Evolutionary conservation across 2,888 invertebrate species (phyloP).

Genomic region (Amiota communis): DNA sequence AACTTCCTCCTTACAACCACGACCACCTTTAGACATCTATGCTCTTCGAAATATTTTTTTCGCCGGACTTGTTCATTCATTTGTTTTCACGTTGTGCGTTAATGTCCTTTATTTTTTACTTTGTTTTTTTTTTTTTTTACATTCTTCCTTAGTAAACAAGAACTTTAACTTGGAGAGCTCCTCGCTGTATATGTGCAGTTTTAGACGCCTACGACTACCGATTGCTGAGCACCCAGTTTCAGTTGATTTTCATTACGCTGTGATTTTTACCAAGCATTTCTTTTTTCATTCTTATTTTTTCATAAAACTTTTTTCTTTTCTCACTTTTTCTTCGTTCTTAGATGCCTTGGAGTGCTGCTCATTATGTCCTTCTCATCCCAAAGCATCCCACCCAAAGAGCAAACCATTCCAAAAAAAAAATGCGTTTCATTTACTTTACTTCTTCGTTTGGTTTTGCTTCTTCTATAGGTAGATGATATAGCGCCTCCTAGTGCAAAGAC

Average conservation of each 20-base stretch:
- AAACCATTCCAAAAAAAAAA: no score
- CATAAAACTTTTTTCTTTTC: conserved; percentile 11
- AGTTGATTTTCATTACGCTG: no score
- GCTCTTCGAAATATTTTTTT: conserved; percentile 48
- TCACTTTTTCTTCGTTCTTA: not conserved
- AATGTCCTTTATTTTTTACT: not conserved
- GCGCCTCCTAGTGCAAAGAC: no score
- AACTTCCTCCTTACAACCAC: conserved; percentile 40
- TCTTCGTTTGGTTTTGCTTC: not conserved
- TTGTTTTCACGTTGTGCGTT: conserved; percentile 24
- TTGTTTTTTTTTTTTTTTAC: not conserved
- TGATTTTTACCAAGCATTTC: no score
- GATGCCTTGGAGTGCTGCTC: not conserved
- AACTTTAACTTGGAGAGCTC: no score
- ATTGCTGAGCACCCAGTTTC: conserved; percentile 22
- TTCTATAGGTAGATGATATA: not conserved
- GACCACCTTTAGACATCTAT: conserved; percentile 48
- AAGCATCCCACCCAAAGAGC: no score
- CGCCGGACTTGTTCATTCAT: conserved; percentile 18
- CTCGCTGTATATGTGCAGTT: no score
- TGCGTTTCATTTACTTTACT: not conserved
- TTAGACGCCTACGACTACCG: not conserved
- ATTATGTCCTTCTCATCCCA: not conserved
- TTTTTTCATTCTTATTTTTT: not conserved
- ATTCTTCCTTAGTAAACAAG: not conserved